Percentiles rank a stretch among this genome's conserved stretches.
phyloP scores from a whole-genome alignment of 1,140 invertebrate species.

The Drosophila dunni region DNA sequence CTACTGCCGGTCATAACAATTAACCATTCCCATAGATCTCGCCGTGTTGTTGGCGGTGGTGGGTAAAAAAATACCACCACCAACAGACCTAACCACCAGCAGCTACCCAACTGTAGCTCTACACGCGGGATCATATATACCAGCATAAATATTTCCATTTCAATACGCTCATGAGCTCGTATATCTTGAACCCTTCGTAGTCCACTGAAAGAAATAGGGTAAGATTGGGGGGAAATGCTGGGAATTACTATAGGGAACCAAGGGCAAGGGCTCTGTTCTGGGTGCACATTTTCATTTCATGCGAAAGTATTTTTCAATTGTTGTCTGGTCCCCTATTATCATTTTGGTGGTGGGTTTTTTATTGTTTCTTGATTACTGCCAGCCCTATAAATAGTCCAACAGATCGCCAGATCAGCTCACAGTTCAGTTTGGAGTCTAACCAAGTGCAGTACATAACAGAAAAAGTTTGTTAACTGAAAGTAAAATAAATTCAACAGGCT shows the following conservation, averaged over 20 bases:
- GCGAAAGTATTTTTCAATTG: conserved; percentile 74
- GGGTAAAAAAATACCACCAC: conserved; percentile 51
- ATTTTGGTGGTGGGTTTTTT: conserved; percentile 63
- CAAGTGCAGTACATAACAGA: conserved; percentile 44
- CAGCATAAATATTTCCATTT: conserved; percentile 74
- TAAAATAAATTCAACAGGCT: conserved; percentile 11
- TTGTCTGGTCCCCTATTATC: conserved; percentile 9
- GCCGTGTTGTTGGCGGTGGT: conserved; percentile 24
- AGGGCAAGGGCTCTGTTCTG: conserved; percentile 73
- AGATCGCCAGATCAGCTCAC: conserved; percentile 51
- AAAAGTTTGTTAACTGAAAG: conserved; percentile 3
- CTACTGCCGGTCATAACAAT: conserved; percentile 52
- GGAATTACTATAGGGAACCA: background rate
- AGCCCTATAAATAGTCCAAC: conserved; percentile 62
- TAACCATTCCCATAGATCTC: conserved; percentile 23
- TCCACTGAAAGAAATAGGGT: conserved; percentile 6
- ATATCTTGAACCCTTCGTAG: conserved; percentile 66
- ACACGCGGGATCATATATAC: conserved; percentile 45
- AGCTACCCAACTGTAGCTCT: conserved; percentile 13
- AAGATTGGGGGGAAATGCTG: background rate
- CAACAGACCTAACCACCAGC: conserved; percentile 35
- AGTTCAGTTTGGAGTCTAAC: conserved; percentile 45
- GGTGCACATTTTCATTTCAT: conserved; percentile 52
- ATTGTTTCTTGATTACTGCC: no score
- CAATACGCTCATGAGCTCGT: conserved; percentile 43